These are phyloP conservation scores for Catalaphyllia jardinei DNA, from an alignment of 64 coral and sea anemone species.

Conservation along the genomic window DNA sequence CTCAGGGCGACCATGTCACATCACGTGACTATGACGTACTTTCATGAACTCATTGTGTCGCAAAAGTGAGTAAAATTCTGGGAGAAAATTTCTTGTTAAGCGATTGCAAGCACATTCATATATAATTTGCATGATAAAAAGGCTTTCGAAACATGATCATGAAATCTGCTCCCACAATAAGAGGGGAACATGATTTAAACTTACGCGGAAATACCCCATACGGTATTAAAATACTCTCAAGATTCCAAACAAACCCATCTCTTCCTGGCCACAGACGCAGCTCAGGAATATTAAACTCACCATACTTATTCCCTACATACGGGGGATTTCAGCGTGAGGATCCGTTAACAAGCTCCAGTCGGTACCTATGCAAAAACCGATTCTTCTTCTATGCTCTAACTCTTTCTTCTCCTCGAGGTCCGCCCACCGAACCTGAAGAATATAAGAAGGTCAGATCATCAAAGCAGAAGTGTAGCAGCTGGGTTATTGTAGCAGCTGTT, in stretches of 20 bases:
- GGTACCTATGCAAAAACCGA: constrained; percentile 99
- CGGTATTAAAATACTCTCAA: neutral
- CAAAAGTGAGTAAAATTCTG: too few species aligned
- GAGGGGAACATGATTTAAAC: too few species aligned
- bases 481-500: too few species aligned
- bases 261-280: neutral
- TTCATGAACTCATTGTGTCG: too few species aligned
- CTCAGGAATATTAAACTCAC: constrained; percentile 46
- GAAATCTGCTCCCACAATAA: too few species aligned
- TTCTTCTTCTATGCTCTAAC: constrained; percentile 93
- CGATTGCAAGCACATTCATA: too few species aligned
- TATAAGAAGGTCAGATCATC: neutral
- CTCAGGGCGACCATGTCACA: too few species aligned
- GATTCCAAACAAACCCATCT: neutral
- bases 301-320: constrained; percentile 41
- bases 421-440: constrained; percentile 94
- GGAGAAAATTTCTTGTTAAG: too few species aligned
- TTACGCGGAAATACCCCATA: neutral
- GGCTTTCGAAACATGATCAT: too few species aligned
- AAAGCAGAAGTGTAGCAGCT: too few species aligned
- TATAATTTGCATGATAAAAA: too few species aligned
- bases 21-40: too few species aligned
- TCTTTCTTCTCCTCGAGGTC: constrained; percentile 93
- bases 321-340: constrained; percentile 94
- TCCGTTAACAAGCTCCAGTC: constrained; percentile 99